A percentile compares a stretch with the other conserved stretches of the same genome.
phyloP scores from a whole-genome alignment of 2,113 vertebrate species.

The Noturus placidus region DNA sequence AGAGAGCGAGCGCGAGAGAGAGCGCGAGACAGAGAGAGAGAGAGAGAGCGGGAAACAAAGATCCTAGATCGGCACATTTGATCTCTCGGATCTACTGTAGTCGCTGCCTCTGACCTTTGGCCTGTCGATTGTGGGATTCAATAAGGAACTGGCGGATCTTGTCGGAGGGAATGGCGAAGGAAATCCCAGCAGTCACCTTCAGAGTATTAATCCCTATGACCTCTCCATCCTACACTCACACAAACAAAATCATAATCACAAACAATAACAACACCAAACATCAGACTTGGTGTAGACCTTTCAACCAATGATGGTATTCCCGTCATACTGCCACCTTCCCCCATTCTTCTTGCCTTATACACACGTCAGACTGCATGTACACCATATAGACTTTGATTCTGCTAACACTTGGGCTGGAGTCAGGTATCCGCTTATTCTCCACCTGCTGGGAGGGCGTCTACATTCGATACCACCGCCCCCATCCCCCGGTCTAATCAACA shows the following conservation, averaged over 20 bases:
- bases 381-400: not conserved
- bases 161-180: conserved; percentile 96
- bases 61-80: not conserved
- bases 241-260: conserved; percentile 24
- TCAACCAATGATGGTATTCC: not conserved
- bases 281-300: not conserved
- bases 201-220: conserved; percentile 98
- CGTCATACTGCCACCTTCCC: not conserved
- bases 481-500: not conserved
- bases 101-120: conserved; percentile 79
- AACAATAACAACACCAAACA: not conserved
- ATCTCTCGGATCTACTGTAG: not conserved
- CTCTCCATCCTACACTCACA: conserved; percentile 84
- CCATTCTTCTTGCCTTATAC: not conserved
- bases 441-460: not conserved
- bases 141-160: conserved; percentile 96
- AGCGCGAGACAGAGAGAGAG: no score
- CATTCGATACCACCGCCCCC: not conserved
- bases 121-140: conserved; percentile 88
- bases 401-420: not conserved
- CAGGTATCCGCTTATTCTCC: not conserved
- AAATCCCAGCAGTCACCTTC: conserved; percentile 97
- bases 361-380: not conserved
- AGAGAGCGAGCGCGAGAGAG: no score
- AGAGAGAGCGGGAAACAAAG: not conserved